Evolutionary conservation across 2,113 vertebrate species (phyloP).

Genomic region (Hippopotamus amphibius): DNA sequence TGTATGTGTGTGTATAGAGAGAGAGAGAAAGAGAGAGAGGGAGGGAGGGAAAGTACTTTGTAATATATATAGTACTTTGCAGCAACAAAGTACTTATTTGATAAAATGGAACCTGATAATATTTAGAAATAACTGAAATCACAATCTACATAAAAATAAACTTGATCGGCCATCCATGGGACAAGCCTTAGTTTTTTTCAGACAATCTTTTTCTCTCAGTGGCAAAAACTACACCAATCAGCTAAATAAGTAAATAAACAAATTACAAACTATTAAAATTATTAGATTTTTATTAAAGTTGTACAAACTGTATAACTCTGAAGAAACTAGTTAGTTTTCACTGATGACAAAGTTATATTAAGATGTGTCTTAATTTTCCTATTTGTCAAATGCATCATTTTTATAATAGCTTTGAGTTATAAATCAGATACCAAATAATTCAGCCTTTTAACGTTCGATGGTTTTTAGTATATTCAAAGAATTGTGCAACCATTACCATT

Average conservation of each 20-base stretch:
- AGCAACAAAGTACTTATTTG: background rate
- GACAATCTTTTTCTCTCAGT: background rate
- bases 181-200: background rate
- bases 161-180: background rate
- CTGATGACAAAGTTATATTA: background rate
- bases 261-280: background rate
- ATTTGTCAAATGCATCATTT: background rate
- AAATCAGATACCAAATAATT: background rate
- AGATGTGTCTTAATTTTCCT: background rate
- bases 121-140: slow-evolving; percentile 57
- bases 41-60: too few species aligned
- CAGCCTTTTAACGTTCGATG: background rate
- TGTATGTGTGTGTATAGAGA: too few species aligned
- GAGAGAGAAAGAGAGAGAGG: too few species aligned
- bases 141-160: slow-evolving; percentile 14
- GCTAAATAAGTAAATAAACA: background rate
- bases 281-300: background rate
- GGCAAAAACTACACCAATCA: background rate
- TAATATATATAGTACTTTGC: background rate
- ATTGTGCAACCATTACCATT: background rate
- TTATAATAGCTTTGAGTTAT: background rate
- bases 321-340: background rate
- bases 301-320: background rate
- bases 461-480: slow-evolving; percentile 10
- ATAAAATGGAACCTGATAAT: background rate